Evolutionary conservation across 2,797 vertebrate genomes (phyloP).

Genomic region (Smutsia temminckii): DNA sequence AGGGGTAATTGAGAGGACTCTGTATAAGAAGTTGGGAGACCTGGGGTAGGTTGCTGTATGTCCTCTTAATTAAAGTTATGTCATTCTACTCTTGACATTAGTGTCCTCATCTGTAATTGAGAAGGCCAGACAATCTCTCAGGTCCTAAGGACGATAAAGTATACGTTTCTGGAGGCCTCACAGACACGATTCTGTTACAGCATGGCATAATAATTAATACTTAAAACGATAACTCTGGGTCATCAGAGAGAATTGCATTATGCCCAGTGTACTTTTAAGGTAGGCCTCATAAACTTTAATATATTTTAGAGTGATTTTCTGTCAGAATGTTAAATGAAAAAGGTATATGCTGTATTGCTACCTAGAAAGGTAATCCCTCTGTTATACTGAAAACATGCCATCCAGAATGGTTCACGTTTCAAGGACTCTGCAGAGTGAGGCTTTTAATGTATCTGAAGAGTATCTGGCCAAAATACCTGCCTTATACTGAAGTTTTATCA

Average conservation of each 20-base stretch:
- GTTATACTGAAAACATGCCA: not conserved
- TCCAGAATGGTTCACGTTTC: not conserved
- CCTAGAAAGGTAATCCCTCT: not conserved
- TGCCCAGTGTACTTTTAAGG: constrained; percentile 63
- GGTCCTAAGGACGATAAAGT: not conserved
- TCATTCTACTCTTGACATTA: not conserved
- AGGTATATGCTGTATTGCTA: not conserved
- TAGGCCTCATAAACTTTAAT: constrained; percentile 64
- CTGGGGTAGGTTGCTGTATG: not conserved
- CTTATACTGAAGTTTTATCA: not conserved
- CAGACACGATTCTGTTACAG: constrained; percentile 27
- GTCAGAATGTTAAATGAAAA: constrained; percentile 53
- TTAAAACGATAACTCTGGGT: constrained; percentile 30
- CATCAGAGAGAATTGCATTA: constrained; percentile 67
- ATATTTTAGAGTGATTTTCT: constrained; percentile 67
- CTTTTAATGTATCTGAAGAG: not conserved
- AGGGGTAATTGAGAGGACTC: not conserved
- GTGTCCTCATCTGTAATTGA: not conserved
- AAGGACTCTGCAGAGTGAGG: not conserved
- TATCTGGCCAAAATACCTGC: not conserved
- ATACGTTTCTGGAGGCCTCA: not conserved
- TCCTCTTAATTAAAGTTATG: not conserved
- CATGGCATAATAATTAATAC: constrained; percentile 67
- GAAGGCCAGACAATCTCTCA: not conserved
- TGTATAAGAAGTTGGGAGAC: not conserved